Evolutionary conservation across 2,797 vertebrate species (phyloP), one percentile per base, ranked within the genome.

Genomic region (Macropodus opercularis): DNA sequence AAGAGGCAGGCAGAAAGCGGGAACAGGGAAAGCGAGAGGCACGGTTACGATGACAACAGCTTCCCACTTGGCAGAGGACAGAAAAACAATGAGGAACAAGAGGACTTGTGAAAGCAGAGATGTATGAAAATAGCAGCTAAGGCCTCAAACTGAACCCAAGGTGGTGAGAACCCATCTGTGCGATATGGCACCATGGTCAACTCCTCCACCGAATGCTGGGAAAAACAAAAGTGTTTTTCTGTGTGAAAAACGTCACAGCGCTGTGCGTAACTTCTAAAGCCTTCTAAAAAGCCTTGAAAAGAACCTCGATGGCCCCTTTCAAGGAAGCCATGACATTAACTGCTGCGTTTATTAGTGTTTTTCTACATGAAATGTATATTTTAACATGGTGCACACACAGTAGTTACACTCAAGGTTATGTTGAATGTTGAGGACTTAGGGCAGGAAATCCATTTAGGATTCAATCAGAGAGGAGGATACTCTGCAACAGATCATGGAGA

Each of bases 21-120:
- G 12, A 27, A 68, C 29, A 58, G 64, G 55, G 42, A 54, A 22
- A 68, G 61, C 14, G 19, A 42, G 39, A 51, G 65, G 61, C 35
- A 71, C 80, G 80, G 75, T 87, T 82, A 85, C 66, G 49, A 77
- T 72, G 72, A 81, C 78, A 89, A 83, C 82, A 69, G 81, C 36
- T 79, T 73, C 63, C 55, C 44, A 42, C 62, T 64, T 73, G 62
- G 72, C 72, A 75, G 47, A 69, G 51, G 68, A 70, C 52, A 50
- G 71, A 69, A 70, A 48, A 39, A 81, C 63, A 84, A 65, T 38
- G 15, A 65, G 29, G 55, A 57, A 34, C 51, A 41, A 75, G 49
- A 6, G 15, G 31, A 54, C 54, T 44, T 60, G 51, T 9, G 38
- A 54, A 66, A 44, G 40, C 43, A 54, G 54, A 27, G n/a, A 31